Evolutionary conservation across 2,113 vertebrate genomes (phyloP), one percentile per base, ranked within the genome.

Genomic region (Petaurus breviceps): DNA sequence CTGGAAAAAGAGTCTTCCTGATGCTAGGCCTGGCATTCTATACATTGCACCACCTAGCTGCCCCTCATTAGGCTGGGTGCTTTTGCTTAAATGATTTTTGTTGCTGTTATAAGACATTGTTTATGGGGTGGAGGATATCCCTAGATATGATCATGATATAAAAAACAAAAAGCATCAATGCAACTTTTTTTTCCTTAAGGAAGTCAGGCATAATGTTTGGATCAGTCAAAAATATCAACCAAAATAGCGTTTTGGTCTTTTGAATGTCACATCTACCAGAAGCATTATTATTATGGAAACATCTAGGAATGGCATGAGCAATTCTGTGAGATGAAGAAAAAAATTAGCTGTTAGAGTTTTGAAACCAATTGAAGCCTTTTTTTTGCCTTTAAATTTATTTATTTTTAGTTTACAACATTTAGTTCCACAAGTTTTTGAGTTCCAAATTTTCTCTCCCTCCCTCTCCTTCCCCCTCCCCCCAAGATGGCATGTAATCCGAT

Each of bases 351-450:
- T 95, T 91, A 92, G 93, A 92, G 57, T 90, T 84, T 46, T 90
- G 50, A 97, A 97, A 93, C 90, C 93, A 94, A 97, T 91, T 93
- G 24, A 96, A 49, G 47, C 4, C 47, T 49, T 49, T 49, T 49
- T 49, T 49, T 49, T 49, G 47, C 47, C 47, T 49, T 49, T 49
- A 49, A 49, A 49, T 49, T 49, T 49, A 49, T 49, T 49, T 49
- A 49, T 49, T 49, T 49, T 4, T 49, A 49, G 47, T 49, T 49
- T 49, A 49, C 47, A 49, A 49, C 47, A 49, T 49, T 49, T 49
- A 49, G 47, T 49, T 49, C 47, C 47, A 49, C 47, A 49, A 49
- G 47, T 49, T 49, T 49, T 49, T 49, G 47, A 4, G 47, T 49
- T 49, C 47, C 47, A 49, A 49, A 49, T 49, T 49, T 49, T 49